Conservation (phyloP, 2,797 vertebrate species). For the Mormyrops attenuatus region DNA sequence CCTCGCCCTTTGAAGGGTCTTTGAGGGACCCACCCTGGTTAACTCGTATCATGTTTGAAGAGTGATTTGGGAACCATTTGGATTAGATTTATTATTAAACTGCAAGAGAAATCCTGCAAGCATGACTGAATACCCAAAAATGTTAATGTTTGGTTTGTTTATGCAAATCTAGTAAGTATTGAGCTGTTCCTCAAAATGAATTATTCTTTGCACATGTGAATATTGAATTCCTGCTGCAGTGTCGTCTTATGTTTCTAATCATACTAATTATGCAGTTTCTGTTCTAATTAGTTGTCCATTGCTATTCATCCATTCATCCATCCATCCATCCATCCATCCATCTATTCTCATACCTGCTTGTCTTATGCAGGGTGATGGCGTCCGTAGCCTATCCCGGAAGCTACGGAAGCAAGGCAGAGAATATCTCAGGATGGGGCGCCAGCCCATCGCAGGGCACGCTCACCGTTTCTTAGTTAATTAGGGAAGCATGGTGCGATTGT, state of each 20-base stretch:
- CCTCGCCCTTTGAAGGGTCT: background rate
- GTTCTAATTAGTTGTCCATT: background rate
- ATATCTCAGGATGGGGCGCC: too few species aligned
- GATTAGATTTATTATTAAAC: background rate
- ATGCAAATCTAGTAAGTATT: background rate
- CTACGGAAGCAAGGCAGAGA: too few species aligned
- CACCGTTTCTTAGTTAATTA: too few species aligned
- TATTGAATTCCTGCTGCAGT: background rate
- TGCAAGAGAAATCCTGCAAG: background rate
- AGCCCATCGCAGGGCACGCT: too few species aligned
- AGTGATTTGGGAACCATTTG: background rate
- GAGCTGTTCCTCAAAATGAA: background rate
- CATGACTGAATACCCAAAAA: background rate
- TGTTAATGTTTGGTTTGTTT: background rate
- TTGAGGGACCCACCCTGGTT: background rate
- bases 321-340: background rate
- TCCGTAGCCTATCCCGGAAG: too few species aligned
- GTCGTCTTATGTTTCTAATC: background rate
- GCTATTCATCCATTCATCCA: background rate
- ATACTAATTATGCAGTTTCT: background rate
- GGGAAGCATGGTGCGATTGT: background rate
- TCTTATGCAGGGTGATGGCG: too few species aligned
- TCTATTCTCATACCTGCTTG: background rate
- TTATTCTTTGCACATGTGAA: background rate
- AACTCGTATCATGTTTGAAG: background rate